Percentiles rank a stretch among this genome's conserved stretches.
Evolutionary conservation across 2,888 invertebrate genomes (phyloP).

Genomic region (Tanytarsus gracilentus): DNA sequence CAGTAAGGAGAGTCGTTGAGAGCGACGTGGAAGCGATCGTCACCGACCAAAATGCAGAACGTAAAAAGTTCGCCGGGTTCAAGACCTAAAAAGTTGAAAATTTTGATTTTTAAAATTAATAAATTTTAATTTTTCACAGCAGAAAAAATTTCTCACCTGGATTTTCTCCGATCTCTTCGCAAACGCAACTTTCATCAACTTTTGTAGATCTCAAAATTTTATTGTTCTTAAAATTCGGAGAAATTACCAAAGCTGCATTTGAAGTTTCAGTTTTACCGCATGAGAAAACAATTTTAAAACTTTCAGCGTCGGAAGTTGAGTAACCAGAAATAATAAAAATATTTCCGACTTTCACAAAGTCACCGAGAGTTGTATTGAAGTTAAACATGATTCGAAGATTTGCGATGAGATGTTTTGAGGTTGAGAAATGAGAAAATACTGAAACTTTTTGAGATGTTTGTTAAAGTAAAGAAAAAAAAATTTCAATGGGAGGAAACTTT

Average conservation of each 20-base stretch:
- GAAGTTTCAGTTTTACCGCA: background rate
- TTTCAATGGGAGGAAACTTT: too few species aligned
- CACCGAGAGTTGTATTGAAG: conserved; percentile 1
- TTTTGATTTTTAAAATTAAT: too few species aligned
- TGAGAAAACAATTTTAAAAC: background rate
- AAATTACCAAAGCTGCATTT: background rate
- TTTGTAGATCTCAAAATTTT: background rate
- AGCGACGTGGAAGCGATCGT: conserved; percentile 38
- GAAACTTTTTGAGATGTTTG: too few species aligned
- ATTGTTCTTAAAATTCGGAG: background rate
- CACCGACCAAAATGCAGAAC: conserved; percentile 29
- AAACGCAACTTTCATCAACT: background rate
- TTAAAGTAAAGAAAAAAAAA: too few species aligned
- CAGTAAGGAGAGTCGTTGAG: conserved; percentile 41
- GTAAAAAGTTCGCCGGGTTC: conserved; percentile 28
- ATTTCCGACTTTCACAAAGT: background rate
- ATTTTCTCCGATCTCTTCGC: background rate
- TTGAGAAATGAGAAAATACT: too few species aligned
- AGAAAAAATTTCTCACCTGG: too few species aligned
- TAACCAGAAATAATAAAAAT: conserved; percentile 13
- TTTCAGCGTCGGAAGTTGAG: background rate
- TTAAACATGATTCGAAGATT: background rate
- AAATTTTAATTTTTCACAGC: too few species aligned
- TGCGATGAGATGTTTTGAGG: background rate
- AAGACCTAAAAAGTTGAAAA: too few species aligned